phyloP scores from a whole-genome alignment of 1,140 invertebrate genomes.

The Drosophila prosaltans region DNA sequence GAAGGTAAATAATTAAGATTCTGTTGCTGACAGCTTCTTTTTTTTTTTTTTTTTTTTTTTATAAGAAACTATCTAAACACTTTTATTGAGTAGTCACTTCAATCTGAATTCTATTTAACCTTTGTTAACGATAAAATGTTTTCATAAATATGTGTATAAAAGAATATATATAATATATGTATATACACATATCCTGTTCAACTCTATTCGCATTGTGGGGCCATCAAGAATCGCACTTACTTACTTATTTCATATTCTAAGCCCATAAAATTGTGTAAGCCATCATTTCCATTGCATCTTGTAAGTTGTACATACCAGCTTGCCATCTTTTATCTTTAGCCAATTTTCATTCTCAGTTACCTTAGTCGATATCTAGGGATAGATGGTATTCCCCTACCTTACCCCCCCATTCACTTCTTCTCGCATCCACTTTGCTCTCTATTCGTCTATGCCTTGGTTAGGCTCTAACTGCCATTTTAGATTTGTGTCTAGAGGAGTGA shows the following conservation, averaged over 20 bases:
- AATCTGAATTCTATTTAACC: background rate
- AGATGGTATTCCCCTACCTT: constrained; percentile 19
- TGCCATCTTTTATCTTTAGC: constrained; percentile 12
- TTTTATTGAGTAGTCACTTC: too few species aligned
- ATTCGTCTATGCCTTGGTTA: constrained; percentile 32
- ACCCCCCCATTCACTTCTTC: constrained; percentile 2
- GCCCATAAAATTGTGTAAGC: constrained; percentile 9
- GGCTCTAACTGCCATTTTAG: constrained; percentile 77
- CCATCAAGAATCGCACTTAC: constrained; percentile 4
- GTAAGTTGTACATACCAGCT: background rate
- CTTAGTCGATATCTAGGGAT: constrained; percentile 7
- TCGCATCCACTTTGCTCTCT: background rate
- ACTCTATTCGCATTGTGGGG: background rate
- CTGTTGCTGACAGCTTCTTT: too few species aligned
- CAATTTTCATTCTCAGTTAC: constrained; percentile 12
- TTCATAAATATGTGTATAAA: background rate
- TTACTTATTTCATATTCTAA: constrained; percentile 8
- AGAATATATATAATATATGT: background rate
- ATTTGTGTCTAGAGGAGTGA: constrained; percentile 68
- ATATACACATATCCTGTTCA: background rate
- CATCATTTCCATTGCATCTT: constrained; percentile 12
- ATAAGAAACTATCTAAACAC: too few species aligned
- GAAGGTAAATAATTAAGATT: too few species aligned
- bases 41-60: too few species aligned
- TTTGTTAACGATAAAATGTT: background rate